These are phyloP conservation scores for Lycocerus yunnanus DNA, from an alignment of 2,888 invertebrate genomes.

Conservation along the genomic window DNA sequence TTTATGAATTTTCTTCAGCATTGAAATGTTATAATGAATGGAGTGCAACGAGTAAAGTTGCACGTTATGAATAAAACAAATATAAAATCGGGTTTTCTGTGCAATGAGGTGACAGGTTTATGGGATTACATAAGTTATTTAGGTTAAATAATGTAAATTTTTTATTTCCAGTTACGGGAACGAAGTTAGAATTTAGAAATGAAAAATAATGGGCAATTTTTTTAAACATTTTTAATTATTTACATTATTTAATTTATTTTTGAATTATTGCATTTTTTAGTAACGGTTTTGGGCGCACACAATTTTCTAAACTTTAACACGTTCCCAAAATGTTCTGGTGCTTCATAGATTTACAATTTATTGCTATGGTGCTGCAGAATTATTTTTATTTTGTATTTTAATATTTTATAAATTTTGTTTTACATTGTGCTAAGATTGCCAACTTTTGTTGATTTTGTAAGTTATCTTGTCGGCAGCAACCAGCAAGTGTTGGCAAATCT, in stretches of 20 bases:
- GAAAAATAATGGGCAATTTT: slow-evolving; percentile 24
- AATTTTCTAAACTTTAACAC: slow-evolving; percentile 52
- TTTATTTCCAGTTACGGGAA: slow-evolving; percentile 35
- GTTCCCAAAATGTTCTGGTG: slow-evolving; percentile 51
- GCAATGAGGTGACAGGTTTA: slow-evolving; percentile 79
- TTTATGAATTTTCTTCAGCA: background rate
- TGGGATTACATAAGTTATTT: slow-evolving; percentile 46
- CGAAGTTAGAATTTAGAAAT: slow-evolving; percentile 51
- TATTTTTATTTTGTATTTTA: slow-evolving; percentile 31
- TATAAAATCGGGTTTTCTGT: slow-evolving; percentile 79
- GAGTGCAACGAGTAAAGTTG: slow-evolving; percentile 1
- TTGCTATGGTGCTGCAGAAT: slow-evolving; percentile 55
- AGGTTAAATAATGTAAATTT: slow-evolving; percentile 40
- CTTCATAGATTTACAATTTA: slow-evolving; percentile 48
- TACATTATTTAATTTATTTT: slow-evolving; percentile 2
- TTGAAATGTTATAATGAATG: background rate
- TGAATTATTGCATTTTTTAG: slow-evolving; percentile 1
- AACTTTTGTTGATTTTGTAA: slow-evolving; percentile 36
- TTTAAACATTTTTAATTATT: slow-evolving; percentile 10
- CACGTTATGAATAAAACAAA: slow-evolving; percentile 20
- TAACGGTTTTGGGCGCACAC: slow-evolving; percentile 20
- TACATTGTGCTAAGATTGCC: background rate
- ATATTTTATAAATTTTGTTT: slow-evolving; percentile 24
- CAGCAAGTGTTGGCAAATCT: background rate
- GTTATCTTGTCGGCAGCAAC: slow-evolving; percentile 27